These are phyloP conservation scores for Macaria liturata DNA, from an alignment of 2,888 invertebrate species.

Conservation along the genomic window DNA sequence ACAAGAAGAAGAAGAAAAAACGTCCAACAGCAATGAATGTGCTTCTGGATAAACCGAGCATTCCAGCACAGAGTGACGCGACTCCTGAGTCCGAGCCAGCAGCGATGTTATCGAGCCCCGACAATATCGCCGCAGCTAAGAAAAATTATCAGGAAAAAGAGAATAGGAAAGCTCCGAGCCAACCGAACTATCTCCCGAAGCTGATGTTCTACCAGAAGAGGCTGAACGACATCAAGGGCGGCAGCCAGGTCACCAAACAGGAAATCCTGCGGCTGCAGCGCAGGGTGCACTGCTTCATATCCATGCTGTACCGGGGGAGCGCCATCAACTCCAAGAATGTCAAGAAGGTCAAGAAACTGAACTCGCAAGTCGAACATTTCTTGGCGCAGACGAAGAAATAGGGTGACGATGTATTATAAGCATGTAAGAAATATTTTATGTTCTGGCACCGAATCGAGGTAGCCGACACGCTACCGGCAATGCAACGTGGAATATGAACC, in stretches of 20 bases:
- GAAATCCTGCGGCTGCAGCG: conserved; percentile 6
- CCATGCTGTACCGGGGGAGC: conserved; percentile 40
- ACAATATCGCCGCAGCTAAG: too few species aligned
- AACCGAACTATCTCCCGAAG: conserved; percentile 35
- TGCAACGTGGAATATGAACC: conserved; percentile 40
- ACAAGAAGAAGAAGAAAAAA: conserved; percentile 45
- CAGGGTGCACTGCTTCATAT: conserved; percentile 5
- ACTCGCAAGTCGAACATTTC: conserved; percentile 60
- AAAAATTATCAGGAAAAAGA: too few species aligned
- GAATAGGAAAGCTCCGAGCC: too few species aligned
- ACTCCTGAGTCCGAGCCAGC: conserved; percentile 4
- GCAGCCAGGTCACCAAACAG: conserved; percentile 2
- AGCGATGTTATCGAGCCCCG: too few species aligned
- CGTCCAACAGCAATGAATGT: conserved; percentile 42
- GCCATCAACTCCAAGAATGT: conserved; percentile 49
- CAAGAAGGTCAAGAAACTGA: conserved; percentile 60
- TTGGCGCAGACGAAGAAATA: conserved; percentile 59
- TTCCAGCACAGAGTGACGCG: conserved; percentile 34
- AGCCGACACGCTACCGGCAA: conserved; percentile 35
- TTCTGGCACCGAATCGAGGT: conserved; percentile 42
- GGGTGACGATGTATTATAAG: conserved; percentile 28
- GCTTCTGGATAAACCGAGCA: conserved; percentile 36
- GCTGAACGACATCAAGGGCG: conserved; percentile 35
- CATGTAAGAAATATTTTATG: conserved; percentile 47
- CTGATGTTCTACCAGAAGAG: conserved; percentile 51